A percentile compares a stretch with the other conserved stretches of the same genome.
phyloP scores from a whole-genome alignment of 1,140 invertebrate species.

The Calosoma granatense region DNA sequence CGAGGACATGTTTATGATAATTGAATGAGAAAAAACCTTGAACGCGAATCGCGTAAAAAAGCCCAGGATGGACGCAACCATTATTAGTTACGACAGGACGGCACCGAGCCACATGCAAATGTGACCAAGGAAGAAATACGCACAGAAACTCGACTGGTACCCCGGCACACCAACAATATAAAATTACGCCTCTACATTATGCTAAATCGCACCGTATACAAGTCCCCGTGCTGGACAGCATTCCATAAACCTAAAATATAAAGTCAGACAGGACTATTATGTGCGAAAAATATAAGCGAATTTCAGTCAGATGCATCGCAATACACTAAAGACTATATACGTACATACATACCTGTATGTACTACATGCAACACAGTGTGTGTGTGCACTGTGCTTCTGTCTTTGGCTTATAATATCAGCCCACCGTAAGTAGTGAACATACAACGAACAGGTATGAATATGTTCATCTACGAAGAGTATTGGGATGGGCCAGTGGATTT shows the following conservation, averaged over 20 bases:
- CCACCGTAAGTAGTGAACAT: background rate
- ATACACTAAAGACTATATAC: too few species aligned
- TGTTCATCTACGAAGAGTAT: background rate
- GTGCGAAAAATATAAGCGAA: background rate
- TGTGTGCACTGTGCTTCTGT: too few species aligned
- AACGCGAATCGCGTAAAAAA: background rate
- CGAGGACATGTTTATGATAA: constrained; percentile 34
- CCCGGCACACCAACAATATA: background rate
- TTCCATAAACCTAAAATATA: background rate
- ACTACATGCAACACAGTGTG: too few species aligned
- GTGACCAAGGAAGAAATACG: background rate
- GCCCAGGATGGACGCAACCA: background rate
- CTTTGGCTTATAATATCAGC: background rate
- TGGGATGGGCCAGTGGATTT: background rate
- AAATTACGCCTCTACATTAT: background rate
- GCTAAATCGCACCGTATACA: background rate
- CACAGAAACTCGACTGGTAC: background rate
- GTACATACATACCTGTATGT: background rate
- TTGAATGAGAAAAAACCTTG: constrained; percentile 27
- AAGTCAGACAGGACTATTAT: background rate
- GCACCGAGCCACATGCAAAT: background rate
- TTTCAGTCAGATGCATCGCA: background rate
- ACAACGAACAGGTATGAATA: too few species aligned
- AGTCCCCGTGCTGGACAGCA: background rate
- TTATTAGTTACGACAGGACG: background rate